Conservation (phyloP, 92 coral and sea anemone genomes). For the Parazoanthus atlanticus region DNA sequence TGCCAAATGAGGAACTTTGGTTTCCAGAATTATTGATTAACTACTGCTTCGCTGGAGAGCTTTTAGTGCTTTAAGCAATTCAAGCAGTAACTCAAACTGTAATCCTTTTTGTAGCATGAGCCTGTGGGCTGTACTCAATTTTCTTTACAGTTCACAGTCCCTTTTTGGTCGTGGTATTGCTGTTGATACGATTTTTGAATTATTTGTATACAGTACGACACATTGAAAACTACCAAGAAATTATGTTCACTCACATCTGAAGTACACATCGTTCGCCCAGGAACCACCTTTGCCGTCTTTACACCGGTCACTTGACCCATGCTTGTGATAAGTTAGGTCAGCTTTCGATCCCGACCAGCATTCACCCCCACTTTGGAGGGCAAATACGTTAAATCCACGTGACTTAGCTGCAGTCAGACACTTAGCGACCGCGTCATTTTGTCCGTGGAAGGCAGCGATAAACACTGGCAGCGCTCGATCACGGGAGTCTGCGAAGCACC, state of each 20-base stretch:
- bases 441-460: conserved; percentile 19
- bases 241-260: conserved; percentile 21
- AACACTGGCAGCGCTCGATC: conserved; percentile 16
- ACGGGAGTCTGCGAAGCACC: conserved; percentile 2
- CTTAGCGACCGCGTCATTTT: conserved; percentile 33
- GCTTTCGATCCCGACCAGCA: conserved; percentile 56
- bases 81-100: no score
- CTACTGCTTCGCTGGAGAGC: no score
- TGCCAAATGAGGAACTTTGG: no score
- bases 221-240: neutral
- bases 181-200: no score
- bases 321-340: conserved; percentile 29
- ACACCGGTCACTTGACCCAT: conserved; percentile 34
- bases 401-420: conserved; percentile 17
- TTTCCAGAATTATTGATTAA: no score
- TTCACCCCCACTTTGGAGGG: conserved; percentile 48
- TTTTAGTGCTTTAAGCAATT: no score
- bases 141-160: no score
- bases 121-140: no score
- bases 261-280: conserved; percentile 43
- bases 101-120: no score
- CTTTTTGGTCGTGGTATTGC: no score
- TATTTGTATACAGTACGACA: neutral
- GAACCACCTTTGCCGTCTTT: conserved; percentile 30
- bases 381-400: conserved; percentile 29